Base-by-base conservation (phyloP, 2,797 vertebrate species). In the Diplodus puntazzo region DNA sequence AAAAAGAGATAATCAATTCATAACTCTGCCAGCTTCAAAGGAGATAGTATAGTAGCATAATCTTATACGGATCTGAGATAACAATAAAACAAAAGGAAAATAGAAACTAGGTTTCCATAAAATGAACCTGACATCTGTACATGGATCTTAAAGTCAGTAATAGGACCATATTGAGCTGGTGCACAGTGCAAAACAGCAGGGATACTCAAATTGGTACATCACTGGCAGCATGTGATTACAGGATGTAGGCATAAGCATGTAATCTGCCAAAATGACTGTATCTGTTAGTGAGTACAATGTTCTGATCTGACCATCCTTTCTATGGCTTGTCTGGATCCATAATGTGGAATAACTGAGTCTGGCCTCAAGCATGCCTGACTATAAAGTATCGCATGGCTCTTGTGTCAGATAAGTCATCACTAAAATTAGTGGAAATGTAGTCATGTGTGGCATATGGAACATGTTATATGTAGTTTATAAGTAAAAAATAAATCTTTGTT, bases 171-270 rank as follows among this genome's bases (percentile, higher is more conserved):
- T 43, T 45, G 81, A 86, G 85, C 81, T 60, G 73, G 74, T 80
- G 75, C 78, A 73, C 69, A 72, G 86, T 54, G 66, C 65, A 85
- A 91, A 92, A 91, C 81, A 85, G 87, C 81, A 70, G 81, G 88
- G 89, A 91, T 76, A 89, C 83, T 89, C 70, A 92, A 92, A 92
- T 92, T 94, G 90, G 90, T 87, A 90, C 92, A 87, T 91, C 92
- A 90, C 81, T 65, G 82, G 60, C 60, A 0, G 27, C 30, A 42
- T 63, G 61, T 88, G 91, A 93, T 93, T 92, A 93, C 89, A 94
- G 89, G 93, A 93, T 79, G 69, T 88, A 77, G 84, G 80, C 55
- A 80, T 89, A 87, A 89, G 84, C 84, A 73, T 92, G 74, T 92
- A 92, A 93, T 93, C 90, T 94, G 91, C 92, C 88, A 86, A 83